A percentile compares a stretch with the other conserved stretches of the same genome.
phyloP scores from a whole-genome alignment of 2,888 invertebrate genomes.

The Sericinus montela region DNA sequence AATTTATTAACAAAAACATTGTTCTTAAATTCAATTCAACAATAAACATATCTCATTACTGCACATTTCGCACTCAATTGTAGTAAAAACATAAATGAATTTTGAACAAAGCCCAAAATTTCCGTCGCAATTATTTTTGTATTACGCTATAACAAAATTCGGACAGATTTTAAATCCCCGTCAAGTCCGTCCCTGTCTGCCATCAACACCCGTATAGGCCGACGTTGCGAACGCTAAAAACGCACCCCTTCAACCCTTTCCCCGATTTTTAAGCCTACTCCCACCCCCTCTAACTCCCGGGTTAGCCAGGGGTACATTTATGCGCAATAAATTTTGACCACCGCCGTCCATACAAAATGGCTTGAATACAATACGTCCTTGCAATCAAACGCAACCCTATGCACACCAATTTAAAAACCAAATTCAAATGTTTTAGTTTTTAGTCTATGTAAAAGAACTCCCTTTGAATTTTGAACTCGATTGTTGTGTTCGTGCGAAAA shows the following conservation, averaged over 20 bases:
- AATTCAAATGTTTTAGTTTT: conserved; percentile 31
- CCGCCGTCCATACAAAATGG: conserved; percentile 58
- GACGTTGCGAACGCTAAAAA: conserved; percentile 76
- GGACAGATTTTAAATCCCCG: conserved; percentile 16
- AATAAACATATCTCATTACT: neutral
- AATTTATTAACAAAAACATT: too few relatives aligned
- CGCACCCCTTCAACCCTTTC: conserved; percentile 68
- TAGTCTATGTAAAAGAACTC: conserved; percentile 66
- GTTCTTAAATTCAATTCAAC: too few relatives aligned
- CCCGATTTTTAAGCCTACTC: conserved; percentile 77
- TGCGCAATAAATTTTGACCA: conserved; percentile 79
- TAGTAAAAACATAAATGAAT: conserved; percentile 1
- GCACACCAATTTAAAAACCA: conserved; percentile 1
- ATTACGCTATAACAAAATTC: conserved; percentile 16
- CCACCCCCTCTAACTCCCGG: conserved; percentile 72
- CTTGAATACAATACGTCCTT: conserved; percentile 38
- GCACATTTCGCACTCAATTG: neutral
- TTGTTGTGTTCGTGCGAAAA: conserved; percentile 52
- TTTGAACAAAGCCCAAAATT: conserved; percentile 15
- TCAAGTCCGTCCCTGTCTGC: conserved; percentile 49
- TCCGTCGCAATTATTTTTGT: conserved; percentile 13
- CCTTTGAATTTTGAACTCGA: conserved; percentile 58
- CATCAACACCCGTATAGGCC: conserved; percentile 78
- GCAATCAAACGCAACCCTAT: conserved; percentile 32
- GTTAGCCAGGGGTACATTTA: conserved; percentile 79